These are phyloP conservation scores for Liopterus haemorrhoidalis DNA, from an alignment of 2,888 invertebrate species.

Conservation along the genomic window DNA sequence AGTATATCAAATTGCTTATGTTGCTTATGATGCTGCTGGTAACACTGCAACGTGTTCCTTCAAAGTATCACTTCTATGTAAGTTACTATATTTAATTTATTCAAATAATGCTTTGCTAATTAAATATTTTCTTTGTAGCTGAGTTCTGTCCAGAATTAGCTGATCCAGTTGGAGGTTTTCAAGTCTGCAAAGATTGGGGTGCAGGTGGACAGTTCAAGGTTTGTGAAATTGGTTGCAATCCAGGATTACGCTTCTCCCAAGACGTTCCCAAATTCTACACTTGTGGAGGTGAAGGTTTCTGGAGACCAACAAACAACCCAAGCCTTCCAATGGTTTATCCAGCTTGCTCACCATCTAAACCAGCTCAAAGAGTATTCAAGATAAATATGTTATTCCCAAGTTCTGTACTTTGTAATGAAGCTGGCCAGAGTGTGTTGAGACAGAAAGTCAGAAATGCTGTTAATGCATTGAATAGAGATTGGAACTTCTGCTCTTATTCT, in stretches of 20 bases:
- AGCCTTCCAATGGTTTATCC: constrained; percentile 79
- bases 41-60: constrained; percentile 89
- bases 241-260: constrained; percentile 84
- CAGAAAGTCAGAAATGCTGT: constrained; percentile 86
- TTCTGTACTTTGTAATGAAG: constrained; percentile 92
- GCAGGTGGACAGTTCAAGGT: constrained; percentile 94
- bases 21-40: constrained; percentile 88
- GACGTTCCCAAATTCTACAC: constrained; percentile 94
- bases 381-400: constrained; percentile 93
- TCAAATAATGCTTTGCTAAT: constrained; percentile 14
- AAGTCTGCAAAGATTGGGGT: constrained; percentile 93
- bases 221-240: constrained; percentile 83
- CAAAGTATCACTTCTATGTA: constrained; percentile 82
- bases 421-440: constrained; percentile 84
- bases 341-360: constrained; percentile 81
- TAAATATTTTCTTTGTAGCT: constrained; percentile 52
- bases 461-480: constrained; percentile 85
- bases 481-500: constrained; percentile 94
- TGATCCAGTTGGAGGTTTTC: constrained; percentile 87
- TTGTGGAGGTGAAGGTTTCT: constrained; percentile 96
- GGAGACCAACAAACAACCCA: constrained; percentile 84
- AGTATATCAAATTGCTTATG: constrained; percentile 85
- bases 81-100: constrained; percentile 42
- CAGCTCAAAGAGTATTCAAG: constrained; percentile 92
- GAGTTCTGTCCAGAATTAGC: constrained; percentile 86